Base-by-base conservation (phyloP, 2,113 vertebrate genomes). In the Cichladusa arquata region DNA sequence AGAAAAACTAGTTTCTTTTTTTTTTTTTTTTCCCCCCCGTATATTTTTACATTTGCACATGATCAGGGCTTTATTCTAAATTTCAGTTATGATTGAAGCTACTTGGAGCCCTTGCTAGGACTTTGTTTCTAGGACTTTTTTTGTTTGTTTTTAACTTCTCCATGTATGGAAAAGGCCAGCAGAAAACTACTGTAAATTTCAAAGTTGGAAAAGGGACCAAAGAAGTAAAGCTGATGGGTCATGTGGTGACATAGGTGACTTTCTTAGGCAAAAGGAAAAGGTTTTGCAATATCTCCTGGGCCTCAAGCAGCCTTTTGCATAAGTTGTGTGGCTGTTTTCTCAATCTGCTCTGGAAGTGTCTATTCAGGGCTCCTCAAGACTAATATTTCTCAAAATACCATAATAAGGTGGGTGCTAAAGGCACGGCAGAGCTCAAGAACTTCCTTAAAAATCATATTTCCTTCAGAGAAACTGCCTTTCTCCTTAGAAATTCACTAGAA, bases 231-330 rank as follows among this genome's bases (percentile, higher is more conserved):
- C 15, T 44, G 36, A 64, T 22, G 84, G 69, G 29, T 81, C 29
- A 33, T 5, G 1, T 42, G 73, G 56, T 73, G 31, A 36, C 19
- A 8, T 7, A 60, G 82, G 64, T 80, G 92, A 76, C 53, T 45
- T 65, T 70, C 29, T 53, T 18, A 70, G 2, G 15, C 82, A 53
- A 20, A 74, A 67, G 62, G 71, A 57, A 61, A 77, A 76, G 54
- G 10, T 94, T 96, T 94, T 77, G 94, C 88, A 94, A 83, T 50
- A 10, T 13, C 57, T 22, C 16, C 25, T 72, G 81, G 84, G 48
- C 23, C 40, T 56, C 5, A 6, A 56, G 74, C 36, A 48, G 79
- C 48, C 54, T 82, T 93, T 93, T 93, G 66, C 33, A 5, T 50
- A 90, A 96, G 50, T 15, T 14, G 13, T 14, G 24, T 1, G 2